Evolutionary conservation across 2,113 vertebrate genomes (phyloP).

Genomic region (Oophaga pumilio): DNA sequence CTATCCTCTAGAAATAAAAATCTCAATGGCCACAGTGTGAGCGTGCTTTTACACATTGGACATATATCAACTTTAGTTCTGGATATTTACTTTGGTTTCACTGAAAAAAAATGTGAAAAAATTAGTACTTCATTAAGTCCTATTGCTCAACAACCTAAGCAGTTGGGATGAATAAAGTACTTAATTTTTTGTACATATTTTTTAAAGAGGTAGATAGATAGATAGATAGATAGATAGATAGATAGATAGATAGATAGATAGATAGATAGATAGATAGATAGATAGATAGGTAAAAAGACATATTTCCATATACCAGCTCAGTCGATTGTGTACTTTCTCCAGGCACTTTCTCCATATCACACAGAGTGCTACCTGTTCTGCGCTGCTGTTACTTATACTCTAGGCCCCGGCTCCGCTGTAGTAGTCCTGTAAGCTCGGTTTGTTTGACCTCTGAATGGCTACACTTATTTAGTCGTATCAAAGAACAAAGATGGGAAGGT

Average conservation of each 20-base stretch:
- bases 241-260: not conserved
- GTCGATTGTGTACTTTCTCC: not conserved
- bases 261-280: not conserved
- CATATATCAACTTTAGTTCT: too few species aligned
- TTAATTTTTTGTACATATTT: too few species aligned
- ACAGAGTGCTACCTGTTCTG: conserved; percentile 50
- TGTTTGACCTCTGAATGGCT: conserved; percentile 45
- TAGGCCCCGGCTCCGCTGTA: conserved; percentile 20
- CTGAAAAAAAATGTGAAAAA: too few species aligned
- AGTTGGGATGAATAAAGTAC: too few species aligned
- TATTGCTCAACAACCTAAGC: too few species aligned
- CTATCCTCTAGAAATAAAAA: too few species aligned
- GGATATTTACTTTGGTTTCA: too few species aligned
- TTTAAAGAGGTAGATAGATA: not conserved
- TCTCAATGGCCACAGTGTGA: too few species aligned
- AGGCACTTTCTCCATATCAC: not conserved
- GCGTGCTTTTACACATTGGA: too few species aligned
- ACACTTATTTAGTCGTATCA: conserved; percentile 56
- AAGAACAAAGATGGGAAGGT: conserved; percentile 57
- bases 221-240: not conserved
- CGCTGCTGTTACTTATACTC: conserved; percentile 21
- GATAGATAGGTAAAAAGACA: not conserved
- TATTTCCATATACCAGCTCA: not conserved
- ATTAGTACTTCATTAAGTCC: too few species aligned
- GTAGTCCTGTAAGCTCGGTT: conserved; percentile 26